Evolutionary conservation across 92 coral and sea anemone genomes (phyloP), one percentile per base, ranked within the genome.

Genomic region (Phenganax subtilis): DNA sequence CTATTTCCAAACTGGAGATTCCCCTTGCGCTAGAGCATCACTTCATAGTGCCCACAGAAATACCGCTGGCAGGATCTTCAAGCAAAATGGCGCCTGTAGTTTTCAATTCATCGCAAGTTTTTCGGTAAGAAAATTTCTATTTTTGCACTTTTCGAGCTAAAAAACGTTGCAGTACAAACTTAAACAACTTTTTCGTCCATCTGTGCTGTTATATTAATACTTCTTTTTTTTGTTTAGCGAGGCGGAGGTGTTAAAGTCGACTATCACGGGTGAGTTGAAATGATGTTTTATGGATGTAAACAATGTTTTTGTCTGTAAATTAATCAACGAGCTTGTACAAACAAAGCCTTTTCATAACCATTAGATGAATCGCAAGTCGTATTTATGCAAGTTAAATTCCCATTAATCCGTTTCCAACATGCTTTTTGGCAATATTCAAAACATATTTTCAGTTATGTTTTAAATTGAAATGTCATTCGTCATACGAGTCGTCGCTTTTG

Each of bases 41-140:
- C 55, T 61, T 15, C 37, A 74, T 17, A 54, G 79, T 74, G 61
- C 55, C 7, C 30, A 25, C 27, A 76, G 69, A 29, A 68, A 29
- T 9, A 58, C 79, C 79, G 81, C 81, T 60, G 68, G 81, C 27
- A 57, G 51, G 81, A 8, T 51, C 55, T 51, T 54, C 81, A 57
- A 76, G 4, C 88, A 91, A 89, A 77, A 93, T 93, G 98, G 98
- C 97, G 92, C 92, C 94, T 71, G 91, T 92, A 88, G 89, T 88
- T 81, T 89, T 91, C 89, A 89, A 90, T 84, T 92, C 88, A 87
- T 84, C 97, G 75, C 98, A 93, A 75, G 91, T 91, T 89, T 90
- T 93, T 83, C 91, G 98, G 98, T 92, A 80, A 85, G 89, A 83
- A 53, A 47, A 37, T 56, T 55, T 54, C 55, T 10, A 28, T 20